These are phyloP conservation scores for Stomorhina lunata DNA, from an alignment of 2,888 invertebrate genomes.

Conservation along the genomic window DNA sequence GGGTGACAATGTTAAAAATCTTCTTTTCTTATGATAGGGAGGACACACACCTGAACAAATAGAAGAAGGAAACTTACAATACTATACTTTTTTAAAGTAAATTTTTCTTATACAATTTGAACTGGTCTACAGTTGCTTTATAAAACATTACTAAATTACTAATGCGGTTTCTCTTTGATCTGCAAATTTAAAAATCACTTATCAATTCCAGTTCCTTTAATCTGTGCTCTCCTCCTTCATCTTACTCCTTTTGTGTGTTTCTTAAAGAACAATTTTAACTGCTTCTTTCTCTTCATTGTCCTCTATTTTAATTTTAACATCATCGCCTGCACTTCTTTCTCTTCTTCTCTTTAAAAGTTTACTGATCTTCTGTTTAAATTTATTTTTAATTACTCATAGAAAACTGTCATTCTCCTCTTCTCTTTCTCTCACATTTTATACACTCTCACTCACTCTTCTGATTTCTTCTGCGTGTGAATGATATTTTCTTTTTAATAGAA, in stretches of 20 bases:
- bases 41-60: slow-evolving; percentile 8
- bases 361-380: slow-evolving; percentile 41
- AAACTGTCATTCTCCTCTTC: slow-evolving; percentile 44
- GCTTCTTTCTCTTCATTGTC: slow-evolving; percentile 56
- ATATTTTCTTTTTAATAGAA: background rate
- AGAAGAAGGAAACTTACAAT: slow-evolving; percentile 52
- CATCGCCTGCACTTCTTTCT: slow-evolving; percentile 44
- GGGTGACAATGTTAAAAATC: slow-evolving; percentile 34
- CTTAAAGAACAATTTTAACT: slow-evolving; percentile 34
- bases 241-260: slow-evolving; percentile 32
- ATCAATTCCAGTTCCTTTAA: slow-evolving; percentile 47
- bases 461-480: background rate
- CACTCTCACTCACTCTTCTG: too few species aligned
- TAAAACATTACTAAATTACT: slow-evolving; percentile 48
- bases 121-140: slow-evolving; percentile 42
- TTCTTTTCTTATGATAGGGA: background rate
- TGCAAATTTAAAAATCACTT: slow-evolving; percentile 45
- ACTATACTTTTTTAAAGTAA: slow-evolving; percentile 35
- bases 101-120: slow-evolving; percentile 42
- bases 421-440: slow-evolving; percentile 19
- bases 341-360: slow-evolving; percentile 32
- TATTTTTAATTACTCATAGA: slow-evolving; percentile 43
- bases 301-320: slow-evolving; percentile 52
- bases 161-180: slow-evolving; percentile 23
- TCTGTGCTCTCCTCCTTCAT: slow-evolving; percentile 48